Evolutionary conservation across 2,888 invertebrate species (phyloP).

Genomic region (Microctonus hyperodae): DNA sequence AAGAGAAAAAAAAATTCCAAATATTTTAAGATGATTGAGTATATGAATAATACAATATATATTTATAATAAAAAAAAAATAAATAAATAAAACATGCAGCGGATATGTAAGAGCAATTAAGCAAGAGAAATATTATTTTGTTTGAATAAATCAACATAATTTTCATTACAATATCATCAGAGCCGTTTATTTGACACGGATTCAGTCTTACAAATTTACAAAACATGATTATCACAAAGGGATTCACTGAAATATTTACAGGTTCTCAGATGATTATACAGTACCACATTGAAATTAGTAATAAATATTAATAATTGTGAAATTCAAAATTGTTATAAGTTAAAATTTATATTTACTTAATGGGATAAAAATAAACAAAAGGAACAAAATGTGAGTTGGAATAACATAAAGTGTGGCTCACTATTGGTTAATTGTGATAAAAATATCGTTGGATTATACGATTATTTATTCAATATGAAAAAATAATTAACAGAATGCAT

Average conservation of each 20-base stretch:
- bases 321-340: constrained; percentile 15
- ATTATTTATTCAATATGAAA: neutral
- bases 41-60: neutral
- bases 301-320: constrained; percentile 25
- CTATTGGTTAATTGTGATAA: neutral
- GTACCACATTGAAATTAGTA: constrained; percentile 11
- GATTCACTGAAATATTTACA: constrained; percentile 42
- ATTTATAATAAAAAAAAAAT: constrained; percentile 10
- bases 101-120: constrained; percentile 25
- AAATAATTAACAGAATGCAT: too few species aligned
- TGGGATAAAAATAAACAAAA: neutral
- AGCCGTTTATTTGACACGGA: constrained; percentile 49
- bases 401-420: too few species aligned
- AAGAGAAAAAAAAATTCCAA: neutral
- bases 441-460: neutral
- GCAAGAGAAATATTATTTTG: constrained; percentile 29
- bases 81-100: constrained; percentile 19
- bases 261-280: constrained; percentile 35
- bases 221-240: constrained; percentile 43
- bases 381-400: too few species aligned
- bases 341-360: neutral
- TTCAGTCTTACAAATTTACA: constrained; percentile 47
- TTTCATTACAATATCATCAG: constrained; percentile 33
- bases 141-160: constrained; percentile 28
- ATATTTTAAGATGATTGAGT: neutral